These are phyloP conservation scores for Eulithis testata DNA, from an alignment of 2,888 invertebrate species.

Conservation along the genomic window DNA sequence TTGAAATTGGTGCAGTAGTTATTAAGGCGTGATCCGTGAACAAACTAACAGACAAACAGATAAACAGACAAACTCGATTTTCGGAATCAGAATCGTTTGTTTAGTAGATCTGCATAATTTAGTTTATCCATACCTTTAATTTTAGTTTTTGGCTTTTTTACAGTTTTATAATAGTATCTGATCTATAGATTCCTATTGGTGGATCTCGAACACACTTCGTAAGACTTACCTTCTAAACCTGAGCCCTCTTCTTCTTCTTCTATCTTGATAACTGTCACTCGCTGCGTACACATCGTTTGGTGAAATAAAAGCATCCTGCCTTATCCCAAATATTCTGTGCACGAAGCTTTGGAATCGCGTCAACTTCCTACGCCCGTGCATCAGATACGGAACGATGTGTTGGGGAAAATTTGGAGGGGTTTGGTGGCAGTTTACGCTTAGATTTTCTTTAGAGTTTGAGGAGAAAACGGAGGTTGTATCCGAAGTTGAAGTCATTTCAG, in stretches of 20 bases:
- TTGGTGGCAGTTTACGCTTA: conserved; percentile 1
- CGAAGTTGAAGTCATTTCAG: conserved; percentile 6
- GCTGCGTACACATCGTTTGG: conserved; percentile 58
- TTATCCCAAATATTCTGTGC: conserved; percentile 66
- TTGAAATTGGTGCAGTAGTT: too few species aligned
- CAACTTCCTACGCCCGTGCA: conserved; percentile 55
- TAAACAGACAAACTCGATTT: too few species aligned
- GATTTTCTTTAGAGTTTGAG: conserved; percentile 18
- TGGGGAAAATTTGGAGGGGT: not conserved
- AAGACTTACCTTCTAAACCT: conserved; percentile 55
- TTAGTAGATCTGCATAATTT: too few species aligned
- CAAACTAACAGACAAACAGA: too few species aligned
- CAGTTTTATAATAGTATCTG: too few species aligned
- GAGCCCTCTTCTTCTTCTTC: conserved; percentile 52
- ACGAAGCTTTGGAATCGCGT: conserved; percentile 72
- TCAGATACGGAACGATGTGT: conserved; percentile 47
- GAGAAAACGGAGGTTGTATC: not conserved
- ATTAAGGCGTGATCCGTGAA: too few species aligned
- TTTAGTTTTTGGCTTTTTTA: too few species aligned
- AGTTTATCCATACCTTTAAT: too few species aligned
- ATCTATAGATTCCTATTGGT: too few species aligned
- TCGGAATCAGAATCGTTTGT: too few species aligned
- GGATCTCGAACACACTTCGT: not conserved
- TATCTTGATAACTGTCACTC: conserved; percentile 63
- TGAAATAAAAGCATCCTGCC: conserved; percentile 47